Base-by-base conservation (phyloP, 2,113 vertebrate genomes). In the Pluvialis apricaria region DNA sequence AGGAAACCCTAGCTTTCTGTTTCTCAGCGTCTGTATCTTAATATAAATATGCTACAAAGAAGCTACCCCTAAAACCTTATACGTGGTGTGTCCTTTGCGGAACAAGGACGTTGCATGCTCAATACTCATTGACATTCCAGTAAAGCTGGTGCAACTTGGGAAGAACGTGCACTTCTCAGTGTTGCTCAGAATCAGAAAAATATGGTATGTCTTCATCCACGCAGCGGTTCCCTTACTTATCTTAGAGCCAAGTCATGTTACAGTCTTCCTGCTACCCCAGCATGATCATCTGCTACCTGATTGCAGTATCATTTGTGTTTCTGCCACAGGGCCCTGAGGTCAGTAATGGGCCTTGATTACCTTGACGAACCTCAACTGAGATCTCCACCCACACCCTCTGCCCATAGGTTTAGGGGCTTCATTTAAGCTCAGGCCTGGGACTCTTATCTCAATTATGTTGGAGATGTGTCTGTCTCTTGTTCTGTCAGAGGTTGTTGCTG, bases 401-500 rank as follows among this genome's bases (percentile, higher is more conserved):
- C 44, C 58, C 20, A 3, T 7, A 51, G 75, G 32, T 29, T 90
- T 24, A 11, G 26, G 51, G 17, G 15, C 17, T 61, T 14, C 24
- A 47, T 92, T 94, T 90, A 79, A 54, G 7, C 42, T 78, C 69
- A 40, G 49, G 34, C 5, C n/a, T 38, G 34, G 25, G 21, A 1
- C 0, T 26, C 52, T 0, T 3, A 0, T 12, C 22, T n/a, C 0
- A 4, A 17, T 22, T 73, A 0, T 40, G 38, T 1, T 58, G 12
- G 52, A 32, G 57, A 0, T n/a, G 11, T 1, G 1, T 47, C 1
- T 66, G 24, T 15, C 1, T 65, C 20, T 40, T 5, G 9, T 6
- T 69, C 10, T 62, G 5, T 21, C 2, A 1, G 1, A n/a, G 42
- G 4, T 8, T 26, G 5, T 47, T 2, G 1, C 1, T 69, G 10